Evolutionary conservation across 2,797 vertebrate species (phyloP).

Genomic region (Percopsis omiscomaycus): DNA sequence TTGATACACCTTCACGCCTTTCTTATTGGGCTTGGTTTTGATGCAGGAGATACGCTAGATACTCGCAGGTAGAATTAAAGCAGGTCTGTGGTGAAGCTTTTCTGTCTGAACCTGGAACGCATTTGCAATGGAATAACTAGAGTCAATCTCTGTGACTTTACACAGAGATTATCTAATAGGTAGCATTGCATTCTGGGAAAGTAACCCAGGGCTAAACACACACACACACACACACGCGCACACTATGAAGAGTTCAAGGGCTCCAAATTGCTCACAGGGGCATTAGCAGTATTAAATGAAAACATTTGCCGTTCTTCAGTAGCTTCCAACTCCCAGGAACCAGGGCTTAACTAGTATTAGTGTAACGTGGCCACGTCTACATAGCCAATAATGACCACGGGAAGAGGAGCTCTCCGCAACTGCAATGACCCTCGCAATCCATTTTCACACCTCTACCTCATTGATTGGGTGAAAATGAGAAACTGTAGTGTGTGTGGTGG

Average conservation of each 20-base stretch:
- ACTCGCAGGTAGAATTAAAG: slow-evolving; percentile 38
- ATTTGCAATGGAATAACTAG: slow-evolving; percentile 22
- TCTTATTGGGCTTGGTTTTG: slow-evolving; percentile 44
- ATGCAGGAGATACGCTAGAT: slow-evolving; percentile 31
- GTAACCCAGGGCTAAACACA: slow-evolving; percentile 29
- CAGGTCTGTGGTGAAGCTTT: slow-evolving; percentile 32
- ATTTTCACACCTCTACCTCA: slow-evolving; percentile 52
- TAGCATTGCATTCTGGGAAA: slow-evolving; percentile 54
- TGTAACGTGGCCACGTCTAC: slow-evolving; percentile 45
- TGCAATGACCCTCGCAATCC: slow-evolving; percentile 55
- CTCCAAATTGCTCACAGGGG: slow-evolving; percentile 67
- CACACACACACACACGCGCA: slow-evolving; percentile 29
- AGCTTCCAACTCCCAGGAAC: slow-evolving; percentile 59
- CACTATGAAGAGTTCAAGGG: slow-evolving; percentile 57
- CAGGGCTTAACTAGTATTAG: slow-evolving; percentile 71
- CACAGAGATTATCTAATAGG: slow-evolving; percentile 51
- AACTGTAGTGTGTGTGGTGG: slow-evolving; percentile 18
- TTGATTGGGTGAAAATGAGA: slow-evolving; percentile 57
- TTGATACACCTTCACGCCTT: slow-evolving; percentile 60
- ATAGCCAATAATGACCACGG: slow-evolving; percentile 62
- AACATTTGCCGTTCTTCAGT: slow-evolving; percentile 67
- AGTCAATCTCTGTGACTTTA: slow-evolving; percentile 42
- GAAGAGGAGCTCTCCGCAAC: slow-evolving; percentile 44
- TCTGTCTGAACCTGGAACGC: slow-evolving; percentile 19
- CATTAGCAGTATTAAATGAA: slow-evolving; percentile 71